A percentile compares a stretch with the other conserved stretches of the same genome.
Conservation (phyloP, 2,797 vertebrate species). For the Spondyliosoma cantharus region DNA sequence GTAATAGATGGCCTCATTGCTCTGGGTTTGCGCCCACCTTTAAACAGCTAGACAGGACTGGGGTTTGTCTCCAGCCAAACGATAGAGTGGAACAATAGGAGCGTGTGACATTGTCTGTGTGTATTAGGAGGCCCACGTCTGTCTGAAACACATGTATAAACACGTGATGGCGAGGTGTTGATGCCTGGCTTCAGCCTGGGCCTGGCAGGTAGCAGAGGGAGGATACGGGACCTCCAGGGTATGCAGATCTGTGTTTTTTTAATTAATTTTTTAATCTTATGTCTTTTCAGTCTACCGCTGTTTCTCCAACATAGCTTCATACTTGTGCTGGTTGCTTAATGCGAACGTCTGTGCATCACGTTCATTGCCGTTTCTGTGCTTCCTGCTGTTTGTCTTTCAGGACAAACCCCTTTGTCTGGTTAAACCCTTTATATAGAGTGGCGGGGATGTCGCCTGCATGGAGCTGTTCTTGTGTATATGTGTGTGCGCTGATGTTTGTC, state of each 20-base stretch:
- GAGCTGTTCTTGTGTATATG: conserved; percentile 33
- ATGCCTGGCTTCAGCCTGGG: conserved; percentile 66
- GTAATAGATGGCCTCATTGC: conserved; percentile 85
- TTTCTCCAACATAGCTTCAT: conserved; percentile 16
- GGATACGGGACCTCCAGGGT: conserved; percentile 62
- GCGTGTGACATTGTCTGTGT: conserved; percentile 55
- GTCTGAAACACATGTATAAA: conserved; percentile 76
- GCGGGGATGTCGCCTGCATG: conserved; percentile 40
- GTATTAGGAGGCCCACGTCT: conserved; percentile 71
- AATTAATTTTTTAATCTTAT: conserved; percentile 15
- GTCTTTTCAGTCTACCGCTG: conserved; percentile 47
- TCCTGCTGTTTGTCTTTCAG: conserved; percentile 68
- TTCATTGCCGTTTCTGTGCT: conserved; percentile 56
- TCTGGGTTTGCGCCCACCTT: conserved; percentile 83
- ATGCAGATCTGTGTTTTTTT: conserved; percentile 47
- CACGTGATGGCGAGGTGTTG: conserved; percentile 54
- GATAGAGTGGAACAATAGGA: conserved; percentile 74
- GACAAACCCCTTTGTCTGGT: conserved; percentile 67
- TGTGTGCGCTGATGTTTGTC: conserved; percentile 35
- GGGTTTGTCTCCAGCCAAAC: conserved; percentile 81
- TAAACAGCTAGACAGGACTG: conserved; percentile 84
- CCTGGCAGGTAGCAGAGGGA: conserved; percentile 80
- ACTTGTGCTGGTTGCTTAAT: conserved; percentile 11
- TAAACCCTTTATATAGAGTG: conserved; percentile 44
- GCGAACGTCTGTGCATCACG: conserved; percentile 26